Conservation (phyloP, 2,797 vertebrate species). For the Sphaeramia orbicularis region DNA sequence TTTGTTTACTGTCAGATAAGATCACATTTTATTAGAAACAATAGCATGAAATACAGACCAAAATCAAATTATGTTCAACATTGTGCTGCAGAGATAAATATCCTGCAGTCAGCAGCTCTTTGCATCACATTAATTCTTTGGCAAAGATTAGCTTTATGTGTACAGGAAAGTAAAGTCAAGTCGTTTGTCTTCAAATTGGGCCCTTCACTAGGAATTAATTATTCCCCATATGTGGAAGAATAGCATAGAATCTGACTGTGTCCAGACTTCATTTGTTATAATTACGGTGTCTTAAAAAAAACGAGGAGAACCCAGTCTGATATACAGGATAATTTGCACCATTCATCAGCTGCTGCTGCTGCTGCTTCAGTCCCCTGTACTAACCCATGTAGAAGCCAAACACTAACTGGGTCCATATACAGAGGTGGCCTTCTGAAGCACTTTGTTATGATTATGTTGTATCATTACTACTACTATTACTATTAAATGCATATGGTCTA, state of each 20-base stretch:
- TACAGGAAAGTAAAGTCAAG: constrained; percentile 64
- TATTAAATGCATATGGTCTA: too few species aligned
- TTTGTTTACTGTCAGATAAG: constrained; percentile 59
- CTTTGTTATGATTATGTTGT: neutral
- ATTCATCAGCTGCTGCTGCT: constrained; percentile 66
- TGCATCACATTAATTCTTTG: constrained; percentile 75
- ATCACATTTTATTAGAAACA: constrained; percentile 68
- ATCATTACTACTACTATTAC: neutral
- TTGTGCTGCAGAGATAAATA: constrained; percentile 67
- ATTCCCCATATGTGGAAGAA: constrained; percentile 62
- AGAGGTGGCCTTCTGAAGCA: neutral
- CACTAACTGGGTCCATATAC: constrained; percentile 3
- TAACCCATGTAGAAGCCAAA: constrained; percentile 9
- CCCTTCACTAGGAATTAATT: constrained; percentile 73
- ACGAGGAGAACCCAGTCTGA: constrained; percentile 60
- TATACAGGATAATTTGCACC: constrained; percentile 64
- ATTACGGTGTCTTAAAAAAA: constrained; percentile 63
- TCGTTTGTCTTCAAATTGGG: constrained; percentile 71
- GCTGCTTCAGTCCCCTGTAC: constrained; percentile 23
- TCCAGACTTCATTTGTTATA: constrained; percentile 76
- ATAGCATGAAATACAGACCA: constrained; percentile 49
- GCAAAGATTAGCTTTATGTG: constrained; percentile 71
- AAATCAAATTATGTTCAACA: constrained; percentile 66
- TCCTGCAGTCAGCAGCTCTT: constrained; percentile 72
- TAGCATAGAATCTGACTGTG: constrained; percentile 49